phyloP scores from a whole-genome alignment of 2,888 invertebrate genomes.

The Napeogenes sylphis region DNA sequence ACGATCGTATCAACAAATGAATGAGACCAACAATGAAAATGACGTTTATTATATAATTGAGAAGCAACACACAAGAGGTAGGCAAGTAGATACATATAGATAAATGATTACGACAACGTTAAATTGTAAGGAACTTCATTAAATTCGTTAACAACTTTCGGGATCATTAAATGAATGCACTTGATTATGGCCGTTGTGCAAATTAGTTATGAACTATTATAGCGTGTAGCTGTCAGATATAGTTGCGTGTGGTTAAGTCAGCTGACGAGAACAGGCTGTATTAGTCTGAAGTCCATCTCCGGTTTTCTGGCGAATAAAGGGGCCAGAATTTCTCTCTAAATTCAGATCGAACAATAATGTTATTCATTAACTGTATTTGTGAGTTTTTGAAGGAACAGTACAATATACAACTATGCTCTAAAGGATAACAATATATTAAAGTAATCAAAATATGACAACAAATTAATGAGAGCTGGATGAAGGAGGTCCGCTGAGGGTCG shows the following conservation, averaged over 20 bases:
- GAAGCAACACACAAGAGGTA: slow-evolving; percentile 3
- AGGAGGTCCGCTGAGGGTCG: no score
- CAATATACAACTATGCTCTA: no score
- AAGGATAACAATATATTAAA: no score
- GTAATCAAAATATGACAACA: no score
- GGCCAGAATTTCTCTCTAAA: no score
- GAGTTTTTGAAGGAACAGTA: no score
- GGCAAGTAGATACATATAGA: slow-evolving; percentile 15
- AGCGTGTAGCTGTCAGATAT: not conserved
- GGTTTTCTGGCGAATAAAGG: not conserved
- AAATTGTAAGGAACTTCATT: slow-evolving; percentile 14
- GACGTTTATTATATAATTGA: no score
- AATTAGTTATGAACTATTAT: not conserved
- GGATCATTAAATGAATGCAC: not conserved
- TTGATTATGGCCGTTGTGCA: not conserved
- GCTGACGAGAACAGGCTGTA: slow-evolving; percentile 24
- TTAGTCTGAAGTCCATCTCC: slow-evolving; percentile 23
- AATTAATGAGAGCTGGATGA: no score
- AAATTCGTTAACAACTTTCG: slow-evolving; percentile 15
- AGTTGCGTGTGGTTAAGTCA: slow-evolving; percentile 14
- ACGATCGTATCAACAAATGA: no score
- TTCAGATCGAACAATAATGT: no score
- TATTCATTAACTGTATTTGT: no score
- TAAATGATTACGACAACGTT: slow-evolving; percentile 22
- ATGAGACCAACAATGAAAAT: no score